These are phyloP conservation scores for Pangasius larnaudii DNA, from an alignment of 2,797 vertebrate species.

Conservation along the genomic window DNA sequence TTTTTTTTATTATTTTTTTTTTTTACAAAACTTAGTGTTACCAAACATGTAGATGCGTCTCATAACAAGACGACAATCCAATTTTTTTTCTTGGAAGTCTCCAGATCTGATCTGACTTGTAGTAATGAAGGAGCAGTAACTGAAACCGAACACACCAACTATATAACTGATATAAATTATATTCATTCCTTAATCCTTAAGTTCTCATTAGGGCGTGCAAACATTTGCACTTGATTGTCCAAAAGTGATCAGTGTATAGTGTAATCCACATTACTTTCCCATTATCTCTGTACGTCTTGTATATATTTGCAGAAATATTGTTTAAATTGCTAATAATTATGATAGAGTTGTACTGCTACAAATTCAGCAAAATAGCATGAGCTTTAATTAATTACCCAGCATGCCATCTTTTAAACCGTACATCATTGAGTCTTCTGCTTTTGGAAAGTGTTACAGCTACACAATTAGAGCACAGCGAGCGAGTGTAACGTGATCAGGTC, in stretches of 20 bases:
- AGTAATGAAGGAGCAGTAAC: not conserved
- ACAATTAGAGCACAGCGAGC: constrained; percentile 63
- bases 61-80: not conserved
- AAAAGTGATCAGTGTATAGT: not conserved
- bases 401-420: constrained; percentile 3
- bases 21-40: not conserved
- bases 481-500: constrained; percentile 67
- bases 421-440: constrained; percentile 54
- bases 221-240: constrained; percentile 1
- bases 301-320: no score
- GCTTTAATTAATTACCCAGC: not conserved
- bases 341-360: not conserved
- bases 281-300: not conserved
- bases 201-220: not conserved
- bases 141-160: not conserved
- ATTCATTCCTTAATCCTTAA: not conserved
- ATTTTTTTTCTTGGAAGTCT: not conserved
- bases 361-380: not conserved
- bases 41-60: not conserved
- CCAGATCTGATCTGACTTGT: not conserved
- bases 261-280: no score
- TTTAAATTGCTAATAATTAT: not conserved
- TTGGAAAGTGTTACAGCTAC: constrained; percentile 64
- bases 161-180: not conserved
- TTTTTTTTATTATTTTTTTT: not conserved